Evolutionary conservation across 2,113 vertebrate genomes (phyloP).

Genomic region (Embiotoca jacksoni): DNA sequence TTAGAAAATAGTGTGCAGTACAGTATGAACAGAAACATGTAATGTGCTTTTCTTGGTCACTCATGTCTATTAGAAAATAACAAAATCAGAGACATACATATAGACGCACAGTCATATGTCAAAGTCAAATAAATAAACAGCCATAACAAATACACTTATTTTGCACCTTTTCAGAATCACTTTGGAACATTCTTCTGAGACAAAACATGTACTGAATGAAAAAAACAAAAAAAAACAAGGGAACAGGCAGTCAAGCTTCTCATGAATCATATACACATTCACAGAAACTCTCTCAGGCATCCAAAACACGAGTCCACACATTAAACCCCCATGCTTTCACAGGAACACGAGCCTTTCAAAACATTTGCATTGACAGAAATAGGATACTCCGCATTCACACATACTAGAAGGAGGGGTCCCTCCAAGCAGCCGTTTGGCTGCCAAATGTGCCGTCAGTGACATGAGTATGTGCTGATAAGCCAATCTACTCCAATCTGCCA

Average conservation of each 20-base stretch:
- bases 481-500: conserved; percentile 60
- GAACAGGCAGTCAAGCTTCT: neutral
- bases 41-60: too few species aligned
- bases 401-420: conserved; percentile 21
- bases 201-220: neutral
- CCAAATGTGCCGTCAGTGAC: conserved; percentile 53
- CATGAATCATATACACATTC: neutral
- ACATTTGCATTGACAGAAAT: conserved; percentile 16
- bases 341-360: neutral
- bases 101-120: too few species aligned
- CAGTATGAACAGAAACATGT: too few species aligned
- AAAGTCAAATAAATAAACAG: too few species aligned
- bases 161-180: too few species aligned
- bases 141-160: too few species aligned
- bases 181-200: neutral
- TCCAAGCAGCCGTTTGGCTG: conserved; percentile 48
- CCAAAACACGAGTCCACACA: neutral
- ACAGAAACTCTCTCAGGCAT: neutral
- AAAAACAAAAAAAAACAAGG: neutral
- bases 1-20: too few species aligned
- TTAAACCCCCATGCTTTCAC: neutral
- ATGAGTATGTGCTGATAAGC: conserved; percentile 59
- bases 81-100: too few species aligned
- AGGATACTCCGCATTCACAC: neutral
- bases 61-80: too few species aligned